Evolutionary conservation across 2,113 vertebrate species (phyloP).

Genomic region (Herpetotheres cachinnans): DNA sequence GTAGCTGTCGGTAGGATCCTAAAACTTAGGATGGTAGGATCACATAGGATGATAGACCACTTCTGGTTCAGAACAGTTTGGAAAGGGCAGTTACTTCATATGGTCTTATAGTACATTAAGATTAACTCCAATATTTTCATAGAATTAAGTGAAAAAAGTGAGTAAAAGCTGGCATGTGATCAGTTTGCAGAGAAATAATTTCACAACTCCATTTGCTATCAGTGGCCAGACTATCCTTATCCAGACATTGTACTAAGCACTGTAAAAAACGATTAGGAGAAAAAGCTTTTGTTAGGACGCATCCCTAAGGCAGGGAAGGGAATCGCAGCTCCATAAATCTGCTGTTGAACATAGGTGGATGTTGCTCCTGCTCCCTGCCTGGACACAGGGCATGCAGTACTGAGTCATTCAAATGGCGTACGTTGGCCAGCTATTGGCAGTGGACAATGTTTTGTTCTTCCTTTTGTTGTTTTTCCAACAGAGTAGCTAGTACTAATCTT

Average conservation of each 20-base stretch:
- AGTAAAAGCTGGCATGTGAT: not conserved
- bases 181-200: not conserved
- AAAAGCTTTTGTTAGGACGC: accelerated
- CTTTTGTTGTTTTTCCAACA: not conserved
- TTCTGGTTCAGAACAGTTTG: not conserved
- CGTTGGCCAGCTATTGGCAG: not conserved
- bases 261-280: not conserved
- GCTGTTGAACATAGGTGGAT: accelerated
- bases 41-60: not conserved
- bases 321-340: not conserved
- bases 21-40: not conserved
- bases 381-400: not conserved
- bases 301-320: not conserved
- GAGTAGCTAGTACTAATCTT: not conserved
- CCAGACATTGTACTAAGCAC: not conserved
- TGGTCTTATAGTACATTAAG: not conserved
- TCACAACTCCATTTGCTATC: not conserved
- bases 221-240: not conserved
- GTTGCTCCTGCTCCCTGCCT: not conserved
- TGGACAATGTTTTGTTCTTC: not conserved
- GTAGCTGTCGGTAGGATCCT: not conserved
- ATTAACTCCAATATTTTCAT: not conserved
- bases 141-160: not conserved
- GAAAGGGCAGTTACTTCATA: not conserved
- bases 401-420: not conserved